Evolutionary conservation across 1,140 invertebrate species (phyloP).

Genomic region (Dolichoris vasculosae): DNA sequence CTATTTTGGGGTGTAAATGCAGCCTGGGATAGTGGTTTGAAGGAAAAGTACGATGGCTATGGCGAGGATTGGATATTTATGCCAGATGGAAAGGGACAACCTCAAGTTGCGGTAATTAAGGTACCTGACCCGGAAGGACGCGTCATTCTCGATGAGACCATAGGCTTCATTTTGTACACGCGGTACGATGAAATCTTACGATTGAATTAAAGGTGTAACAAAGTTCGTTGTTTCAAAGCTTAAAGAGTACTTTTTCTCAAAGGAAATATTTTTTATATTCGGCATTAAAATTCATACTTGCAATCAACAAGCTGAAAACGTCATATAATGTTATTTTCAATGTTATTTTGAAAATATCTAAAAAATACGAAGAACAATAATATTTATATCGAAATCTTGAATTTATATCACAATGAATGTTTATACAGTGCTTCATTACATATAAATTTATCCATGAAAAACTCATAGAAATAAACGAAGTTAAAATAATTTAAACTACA

Average conservation of each 20-base stretch:
- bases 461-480: too few relatives aligned
- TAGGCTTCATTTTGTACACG: constrained; percentile 68
- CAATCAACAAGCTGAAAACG: too few relatives aligned
- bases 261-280: background rate
- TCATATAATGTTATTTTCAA: too few relatives aligned
- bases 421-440: too few relatives aligned
- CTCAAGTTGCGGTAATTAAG: constrained; percentile 75
- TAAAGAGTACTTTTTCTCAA: background rate
- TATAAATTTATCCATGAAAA: too few relatives aligned
- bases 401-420: too few relatives aligned
- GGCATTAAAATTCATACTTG: background rate
- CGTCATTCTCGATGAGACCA: constrained; percentile 60
- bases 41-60: constrained; percentile 71
- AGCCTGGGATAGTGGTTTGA: constrained; percentile 61
- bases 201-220: background rate
- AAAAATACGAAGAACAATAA: too few relatives aligned
- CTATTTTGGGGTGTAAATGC: background rate
- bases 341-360: background rate
- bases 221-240: background rate
- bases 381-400: too few relatives aligned
- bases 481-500: too few relatives aligned
- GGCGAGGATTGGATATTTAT: constrained; percentile 80
- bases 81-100: constrained; percentile 78
- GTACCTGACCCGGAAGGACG: constrained; percentile 57
- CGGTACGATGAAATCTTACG: constrained; percentile 60